Evolutionary conservation across 2,888 invertebrate genomes (phyloP), one percentile per base, ranked within the genome.

Genomic region (Parnassius smintheus): DNA sequence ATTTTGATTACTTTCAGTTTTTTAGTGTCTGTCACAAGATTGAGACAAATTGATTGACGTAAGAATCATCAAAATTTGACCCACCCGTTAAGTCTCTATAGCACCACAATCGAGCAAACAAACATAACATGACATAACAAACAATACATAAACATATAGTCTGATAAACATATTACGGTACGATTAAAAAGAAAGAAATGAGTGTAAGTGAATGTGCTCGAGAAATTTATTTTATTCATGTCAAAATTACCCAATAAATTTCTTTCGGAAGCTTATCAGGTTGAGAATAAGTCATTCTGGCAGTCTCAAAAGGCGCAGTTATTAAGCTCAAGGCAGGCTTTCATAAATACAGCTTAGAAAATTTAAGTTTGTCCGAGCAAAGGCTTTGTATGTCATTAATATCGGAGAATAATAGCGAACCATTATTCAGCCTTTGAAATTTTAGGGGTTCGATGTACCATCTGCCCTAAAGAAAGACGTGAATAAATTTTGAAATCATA

Each of bases 281-380:
- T 22, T 12, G 53, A 54, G 42, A 53, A 58, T 42, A 48, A 52
- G 52, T 62, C 62, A 53, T 61, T 44, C 22, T 57, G 57, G 48
- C 57, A 48, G 62, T 48, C 53, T 53, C 49, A 62, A 53, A 57
- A 46, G 58, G 53, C 53, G 53, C 42, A 44, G 58, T 41, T 58
- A 55, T 54, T 58, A 55, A n/a, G 54, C 50, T 35, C 48, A 10
- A 41, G 61, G 51, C 57, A 41, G 42, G 25, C 59, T 25, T 51
- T 56, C 63, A 56, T 63, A 63, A 63, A 63, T 63, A 63, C 46
- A 45, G 63, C 56, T 63, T 63, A 59, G 49, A 62, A n/a, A n/a
- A n/a, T n/a, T n/a, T n/a, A n/a, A n/a, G n/a, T n/a, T n/a, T n/a
- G n/a, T n/a, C n/a, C n/a, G n/a, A n/a, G n/a, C n/a, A n/a, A n/a